Conservation (phyloP, 2,113 vertebrate genomes). For the Parus major region DNA sequence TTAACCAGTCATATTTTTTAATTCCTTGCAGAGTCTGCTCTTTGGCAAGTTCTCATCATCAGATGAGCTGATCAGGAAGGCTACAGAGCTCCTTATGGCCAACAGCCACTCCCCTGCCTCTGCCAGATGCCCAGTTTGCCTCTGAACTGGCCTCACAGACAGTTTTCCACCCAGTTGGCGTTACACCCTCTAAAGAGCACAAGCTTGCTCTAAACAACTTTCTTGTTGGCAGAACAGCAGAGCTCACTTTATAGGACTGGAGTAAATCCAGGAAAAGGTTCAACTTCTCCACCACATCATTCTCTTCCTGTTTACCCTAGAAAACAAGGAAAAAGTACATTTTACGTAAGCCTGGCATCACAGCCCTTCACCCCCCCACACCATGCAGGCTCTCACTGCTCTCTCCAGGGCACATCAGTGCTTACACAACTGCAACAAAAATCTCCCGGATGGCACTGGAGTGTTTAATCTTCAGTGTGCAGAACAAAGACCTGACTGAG, state of each 20-base stretch:
- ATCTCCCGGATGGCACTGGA: not conserved
- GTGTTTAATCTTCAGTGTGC: not conserved
- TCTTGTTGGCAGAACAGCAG: not conserved
- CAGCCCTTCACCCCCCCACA: not conserved
- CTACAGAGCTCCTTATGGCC: not conserved
- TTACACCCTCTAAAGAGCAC: not conserved
- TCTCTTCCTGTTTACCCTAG: slow-evolving; percentile 93
- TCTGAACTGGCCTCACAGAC: not conserved
- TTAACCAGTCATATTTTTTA: not conserved
- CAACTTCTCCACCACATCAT: slow-evolving; percentile 95
- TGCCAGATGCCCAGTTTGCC: slow-evolving; percentile 15
- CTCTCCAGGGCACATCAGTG: not conserved
- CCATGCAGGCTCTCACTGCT: not conserved
- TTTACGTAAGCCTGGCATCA: not conserved
- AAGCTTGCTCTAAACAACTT: not conserved
- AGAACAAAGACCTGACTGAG: slow-evolving; percentile 13
- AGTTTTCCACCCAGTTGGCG: not conserved
- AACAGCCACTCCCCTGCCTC: not conserved
- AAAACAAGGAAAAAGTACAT: slow-evolving; percentile 52
- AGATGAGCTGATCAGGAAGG: not conserved
- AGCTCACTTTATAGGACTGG: slow-evolving; percentile 93
- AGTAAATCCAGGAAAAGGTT: slow-evolving; percentile 95
- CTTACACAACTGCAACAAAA: slow-evolving; percentile 8
- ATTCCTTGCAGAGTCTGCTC: not conserved
- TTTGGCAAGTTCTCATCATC: not conserved